A percentile compares a stretch with the other conserved stretches of the same genome.
phyloP scores from a whole-genome alignment of 2,113 vertebrate species.

The Tor tambroides region DNA sequence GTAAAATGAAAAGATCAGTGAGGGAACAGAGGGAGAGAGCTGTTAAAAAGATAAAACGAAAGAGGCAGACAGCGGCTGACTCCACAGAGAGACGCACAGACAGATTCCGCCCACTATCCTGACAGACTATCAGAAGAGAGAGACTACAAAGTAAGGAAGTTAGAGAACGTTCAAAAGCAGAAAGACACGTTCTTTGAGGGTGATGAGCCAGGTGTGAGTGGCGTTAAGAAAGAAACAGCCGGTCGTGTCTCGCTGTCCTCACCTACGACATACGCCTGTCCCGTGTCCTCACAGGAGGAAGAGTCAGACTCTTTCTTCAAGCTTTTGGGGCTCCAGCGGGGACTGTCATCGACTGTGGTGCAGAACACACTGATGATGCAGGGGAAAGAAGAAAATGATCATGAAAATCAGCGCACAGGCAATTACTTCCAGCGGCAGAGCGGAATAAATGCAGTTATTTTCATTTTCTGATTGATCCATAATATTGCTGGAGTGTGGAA shows the following conservation, averaged over 20 bases:
- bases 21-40: background rate
- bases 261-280: slow-evolving; percentile 92
- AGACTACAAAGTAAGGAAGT: background rate
- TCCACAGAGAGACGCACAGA: slow-evolving; percentile 34
- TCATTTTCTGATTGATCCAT: background rate
- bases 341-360: slow-evolving; percentile 80
- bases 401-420: slow-evolving; percentile 44
- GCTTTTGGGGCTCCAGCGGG: slow-evolving; percentile 83
- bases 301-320: slow-evolving; percentile 88
- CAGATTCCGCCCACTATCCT: slow-evolving; percentile 16
- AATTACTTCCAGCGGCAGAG: slow-evolving; percentile 7
- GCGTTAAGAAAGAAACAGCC: background rate
- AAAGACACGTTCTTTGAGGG: background rate
- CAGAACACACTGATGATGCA: slow-evolving; percentile 70
- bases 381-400: background rate
- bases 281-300: slow-evolving; percentile 87
- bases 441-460: background rate
- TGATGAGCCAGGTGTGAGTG: background rate
- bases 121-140: slow-evolving; percentile 11
- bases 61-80: background rate
- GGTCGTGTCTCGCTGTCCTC: slow-evolving; percentile 68
- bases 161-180: background rate
- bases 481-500: background rate
- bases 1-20: slow-evolving; percentile 13
- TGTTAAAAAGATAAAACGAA: slow-evolving; percentile 27